Evolutionary conservation across 2,888 invertebrate species (phyloP), one percentile per base, ranked within the genome.

Genomic region (Torymus auratus): DNA sequence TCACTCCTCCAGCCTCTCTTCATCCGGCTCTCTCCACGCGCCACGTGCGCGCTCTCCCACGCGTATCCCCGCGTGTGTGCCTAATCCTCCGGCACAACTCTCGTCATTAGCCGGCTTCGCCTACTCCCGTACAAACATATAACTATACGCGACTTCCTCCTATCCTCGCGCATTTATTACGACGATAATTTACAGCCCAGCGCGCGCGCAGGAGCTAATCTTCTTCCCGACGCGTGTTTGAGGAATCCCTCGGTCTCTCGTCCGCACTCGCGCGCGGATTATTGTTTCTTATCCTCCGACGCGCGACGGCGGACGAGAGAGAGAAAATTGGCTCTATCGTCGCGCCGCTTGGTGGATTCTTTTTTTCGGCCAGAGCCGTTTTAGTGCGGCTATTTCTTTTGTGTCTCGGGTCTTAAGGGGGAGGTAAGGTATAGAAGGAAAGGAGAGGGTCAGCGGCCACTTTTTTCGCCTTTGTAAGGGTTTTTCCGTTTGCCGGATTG

Each of bases 201-300:
- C 41, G 41, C 41, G 41, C 41, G 41, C 7, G 7, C 7, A 41
- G 7, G 41, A 41, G 41, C 41, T 41, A 41, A 41, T 41, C 41
- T 41, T 41, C 41, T 41, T 41, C 41, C 41, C 7, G 7, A 41
- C 41, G 41, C 41, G 41, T 41, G 41, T 41, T 41, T 41, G 41
- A 41, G 41, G 5, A 41, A 41, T 41, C 5, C 7, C 7, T 10
- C 7, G 5, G 0, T 1, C 7, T 10, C 7, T 5, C 41, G 41
- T 41, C 41, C 41, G 52, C 52, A 67, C 56, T 50, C 15, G 58
- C 71, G 71, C 41, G 71, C 41, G 77, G 71, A 78, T 78, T 78
- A 78, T 78, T 78, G 65, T 78, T 78, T 78, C 77, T 78, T 78
- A 65, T 64, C 70, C 71, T 1, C 13, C 56, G 67, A 58, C 50